Evolutionary conservation across 2,797 vertebrate species (phyloP).

Genomic region (Brotula barbata): DNA sequence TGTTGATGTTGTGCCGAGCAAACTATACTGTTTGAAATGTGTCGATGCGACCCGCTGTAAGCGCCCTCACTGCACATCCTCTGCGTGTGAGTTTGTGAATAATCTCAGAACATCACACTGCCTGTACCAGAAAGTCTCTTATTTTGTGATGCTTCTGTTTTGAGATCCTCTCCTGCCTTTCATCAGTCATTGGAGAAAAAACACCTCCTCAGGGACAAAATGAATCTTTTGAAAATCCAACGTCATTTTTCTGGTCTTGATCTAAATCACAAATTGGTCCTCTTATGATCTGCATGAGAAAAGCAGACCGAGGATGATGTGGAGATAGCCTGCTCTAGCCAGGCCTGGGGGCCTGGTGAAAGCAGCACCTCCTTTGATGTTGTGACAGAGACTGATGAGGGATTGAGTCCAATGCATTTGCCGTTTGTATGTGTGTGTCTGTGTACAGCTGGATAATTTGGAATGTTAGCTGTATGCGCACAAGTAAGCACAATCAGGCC

Average conservation of each 20-base stretch:
- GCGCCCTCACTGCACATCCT: too few relatives aligned
- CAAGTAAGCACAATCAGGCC: slow-evolving; percentile 24
- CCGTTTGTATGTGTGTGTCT: slow-evolving; percentile 6
- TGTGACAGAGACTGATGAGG: slow-evolving; percentile 68
- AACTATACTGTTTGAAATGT: too few relatives aligned
- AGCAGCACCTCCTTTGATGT: slow-evolving; percentile 71
- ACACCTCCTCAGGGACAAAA: slow-evolving; percentile 52
- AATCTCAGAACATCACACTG: slow-evolving; percentile 3
- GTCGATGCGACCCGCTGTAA: too few relatives aligned
- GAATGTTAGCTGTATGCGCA: slow-evolving; percentile 39
- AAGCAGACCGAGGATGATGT: slow-evolving; percentile 56
- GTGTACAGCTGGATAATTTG: slow-evolving; percentile 42
- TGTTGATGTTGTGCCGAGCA: too few relatives aligned
- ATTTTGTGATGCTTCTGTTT: slow-evolving; percentile 14
- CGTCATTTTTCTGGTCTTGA: slow-evolving; percentile 55
- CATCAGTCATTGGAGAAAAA: slow-evolving; percentile 51
- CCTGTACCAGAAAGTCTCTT: slow-evolving; percentile 8
- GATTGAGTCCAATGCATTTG: too few relatives aligned
- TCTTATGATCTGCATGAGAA: slow-evolving; percentile 74
- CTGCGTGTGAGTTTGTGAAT: neutral
- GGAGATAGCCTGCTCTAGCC: slow-evolving; percentile 53
- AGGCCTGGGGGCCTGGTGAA: slow-evolving; percentile 63
- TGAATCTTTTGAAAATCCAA: slow-evolving; percentile 64
- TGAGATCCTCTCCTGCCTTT: slow-evolving; percentile 44
- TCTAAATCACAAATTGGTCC: slow-evolving; percentile 72